Percentiles rank a stretch among this genome's conserved stretches.
Conservation (phyloP, 2,797 vertebrate genomes). For the Sebastes kiyomatsui region DNA sequence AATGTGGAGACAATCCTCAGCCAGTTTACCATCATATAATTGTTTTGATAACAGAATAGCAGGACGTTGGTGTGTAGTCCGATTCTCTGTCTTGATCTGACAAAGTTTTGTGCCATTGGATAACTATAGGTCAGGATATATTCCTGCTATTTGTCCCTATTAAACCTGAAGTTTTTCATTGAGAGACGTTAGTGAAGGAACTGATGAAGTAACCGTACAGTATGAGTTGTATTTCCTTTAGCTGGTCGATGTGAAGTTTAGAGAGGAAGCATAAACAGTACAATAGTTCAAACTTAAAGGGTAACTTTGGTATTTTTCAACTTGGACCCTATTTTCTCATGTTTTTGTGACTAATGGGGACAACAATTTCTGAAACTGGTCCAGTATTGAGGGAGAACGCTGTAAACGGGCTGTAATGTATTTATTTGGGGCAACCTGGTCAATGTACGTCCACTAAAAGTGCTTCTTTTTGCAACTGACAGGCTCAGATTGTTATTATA, state of each 20-base stretch:
- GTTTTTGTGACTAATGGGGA: no score
- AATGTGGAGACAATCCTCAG: slow-evolving; percentile 77
- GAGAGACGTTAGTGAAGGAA: slow-evolving; percentile 41
- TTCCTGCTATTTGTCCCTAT: slow-evolving; percentile 42
- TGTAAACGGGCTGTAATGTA: no score
- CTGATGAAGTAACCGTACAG: slow-evolving; percentile 53
- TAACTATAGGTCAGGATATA: slow-evolving; percentile 21
- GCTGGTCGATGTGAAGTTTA: slow-evolving; percentile 43
- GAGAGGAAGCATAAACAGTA: slow-evolving; percentile 40
- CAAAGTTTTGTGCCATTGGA: slow-evolving; percentile 67
- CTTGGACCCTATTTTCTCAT: no score
- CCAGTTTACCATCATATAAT: slow-evolving; percentile 40
- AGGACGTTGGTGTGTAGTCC: slow-evolving; percentile 23
- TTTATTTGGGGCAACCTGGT: no score
- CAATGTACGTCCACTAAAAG: no score
- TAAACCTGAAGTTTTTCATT: slow-evolving; percentile 46
- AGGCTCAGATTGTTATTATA: no score
- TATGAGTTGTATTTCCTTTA: slow-evolving; percentile 64
- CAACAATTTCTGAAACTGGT: no score
- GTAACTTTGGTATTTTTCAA: no score
- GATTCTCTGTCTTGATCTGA: slow-evolving; percentile 46
- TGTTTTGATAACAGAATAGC: slow-evolving; percentile 33
- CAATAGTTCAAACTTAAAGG: slow-evolving; percentile 35
- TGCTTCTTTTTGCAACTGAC: no score
- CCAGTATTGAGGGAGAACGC: no score